Percentiles rank a stretch among this genome's conserved stretches.
Evolutionary conservation across 2,888 invertebrate genomes (phyloP).

Genomic region (Salticus scenicus): DNA sequence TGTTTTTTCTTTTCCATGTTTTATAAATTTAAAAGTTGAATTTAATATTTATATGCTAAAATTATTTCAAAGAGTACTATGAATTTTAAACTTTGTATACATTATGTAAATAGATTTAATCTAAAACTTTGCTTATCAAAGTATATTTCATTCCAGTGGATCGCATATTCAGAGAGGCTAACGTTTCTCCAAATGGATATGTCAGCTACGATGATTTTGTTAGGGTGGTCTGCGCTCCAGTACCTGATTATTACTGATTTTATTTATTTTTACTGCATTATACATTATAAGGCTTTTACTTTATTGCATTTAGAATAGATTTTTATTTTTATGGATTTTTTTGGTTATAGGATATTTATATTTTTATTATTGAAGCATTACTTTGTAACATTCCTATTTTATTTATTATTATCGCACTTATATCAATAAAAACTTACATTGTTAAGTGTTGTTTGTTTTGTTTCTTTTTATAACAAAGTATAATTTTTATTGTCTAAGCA

Average conservation of each 20-base stretch:
- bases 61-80: too few species aligned
- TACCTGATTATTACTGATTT: slow-evolving; percentile 89
- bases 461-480: too few species aligned
- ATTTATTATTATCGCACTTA: not conserved
- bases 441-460: too few species aligned
- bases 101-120: too few species aligned
- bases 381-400: not conserved
- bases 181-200: slow-evolving; percentile 85
- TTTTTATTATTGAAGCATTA: not conserved
- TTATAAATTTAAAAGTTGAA: too few species aligned
- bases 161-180: slow-evolving; percentile 92
- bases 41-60: too few species aligned
- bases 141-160: slow-evolving; percentile 79
- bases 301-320: not conserved
- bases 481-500: too few species aligned
- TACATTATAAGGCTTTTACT: not conserved
- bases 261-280: not conserved
- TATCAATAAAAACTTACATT: too few species aligned
- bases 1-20: too few species aligned
- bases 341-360: not conserved
- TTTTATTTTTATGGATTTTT: not conserved
- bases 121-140: slow-evolving; percentile 26
- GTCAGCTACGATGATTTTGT: slow-evolving; percentile 94
- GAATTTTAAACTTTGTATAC: too few species aligned
- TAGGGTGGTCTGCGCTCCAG: slow-evolving; percentile 92